Base-by-base conservation (phyloP, 2,888 invertebrate genomes). In the Agriopis aurantiaria region DNA sequence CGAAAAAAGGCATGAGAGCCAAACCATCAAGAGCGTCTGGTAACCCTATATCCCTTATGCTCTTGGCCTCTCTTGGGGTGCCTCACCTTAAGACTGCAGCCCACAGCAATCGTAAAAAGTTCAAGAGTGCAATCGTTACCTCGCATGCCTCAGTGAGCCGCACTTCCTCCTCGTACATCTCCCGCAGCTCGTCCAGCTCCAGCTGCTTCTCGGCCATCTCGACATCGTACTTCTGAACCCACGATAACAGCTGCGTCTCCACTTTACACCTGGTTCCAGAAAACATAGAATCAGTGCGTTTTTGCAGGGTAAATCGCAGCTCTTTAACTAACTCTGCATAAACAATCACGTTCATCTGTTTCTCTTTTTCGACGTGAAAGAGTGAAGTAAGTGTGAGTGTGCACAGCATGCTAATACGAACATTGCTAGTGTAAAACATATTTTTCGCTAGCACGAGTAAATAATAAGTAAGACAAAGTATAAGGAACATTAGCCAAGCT, bases 191-290 rank as follows among this genome's bases (percentile, higher is more conserved):
- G 60, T 96, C 96, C 1, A 95, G 85, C 72, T 95, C 95, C 0
- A 86, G 73, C 68, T 96, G 95, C 74, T 95, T 95, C 59, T 95
- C 95, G 0, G 92, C 93, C 88, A 96, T 95, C 80, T 96, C 96
- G 8, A 86, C 69, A 75, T 96, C 96, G 73, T 95, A 96, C 77
- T 95, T 96, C 68, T 94, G 90, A 8, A 96, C 83, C 95, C 96
- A 95, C 49, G 93, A 95, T 3, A 93, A 76, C 65, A 96, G 79
- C 79, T 96, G 95, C 0, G 95, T 94, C 78, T 96, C 95, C 45
- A 95, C 92, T 86, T 96, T 96, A 66, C 91, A 92, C 77, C 95
- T 94, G 61, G 55, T 12, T 14, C 6, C 33, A 33, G 33, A 68
- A 8, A n/a, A 60, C 7, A 59, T 33, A 23, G 2, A 7, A 14